phyloP scores from a whole-genome alignment of 1,140 invertebrate genomes.

The Propsilocerus akamusi region DNA sequence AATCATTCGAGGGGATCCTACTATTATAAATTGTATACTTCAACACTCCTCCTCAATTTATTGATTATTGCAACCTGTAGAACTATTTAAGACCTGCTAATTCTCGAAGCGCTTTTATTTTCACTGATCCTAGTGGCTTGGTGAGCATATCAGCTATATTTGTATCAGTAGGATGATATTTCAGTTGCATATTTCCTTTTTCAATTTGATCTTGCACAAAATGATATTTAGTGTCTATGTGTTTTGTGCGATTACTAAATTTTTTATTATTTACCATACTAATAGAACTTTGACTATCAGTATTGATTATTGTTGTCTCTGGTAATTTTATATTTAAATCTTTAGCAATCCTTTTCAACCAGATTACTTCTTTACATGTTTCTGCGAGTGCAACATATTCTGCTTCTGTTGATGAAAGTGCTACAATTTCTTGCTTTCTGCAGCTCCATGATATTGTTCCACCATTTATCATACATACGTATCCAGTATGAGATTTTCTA shows the following conservation, averaged over 20 bases:
- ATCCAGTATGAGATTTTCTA: conserved; percentile 11
- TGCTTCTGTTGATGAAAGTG: conserved; percentile 12
- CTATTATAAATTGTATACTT: too few relatives aligned
- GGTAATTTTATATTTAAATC: not conserved
- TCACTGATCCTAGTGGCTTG: conserved; percentile 8
- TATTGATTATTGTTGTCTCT: conserved; percentile 7
- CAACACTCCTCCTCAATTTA: too few relatives aligned
- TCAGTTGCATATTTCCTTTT: conserved; percentile 8
- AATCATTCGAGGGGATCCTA: too few relatives aligned
- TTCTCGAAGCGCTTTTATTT: not conserved
- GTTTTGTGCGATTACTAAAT: conserved; percentile 14
- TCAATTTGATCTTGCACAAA: conserved; percentile 14
- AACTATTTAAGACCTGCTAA: not conserved
- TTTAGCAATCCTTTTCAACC: conserved; percentile 8
- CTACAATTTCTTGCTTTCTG: conserved; percentile 11
- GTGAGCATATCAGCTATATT: conserved; percentile 12
- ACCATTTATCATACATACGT: conserved; percentile 9
- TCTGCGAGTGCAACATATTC: conserved; percentile 10
- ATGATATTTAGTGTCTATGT: conserved; percentile 15
- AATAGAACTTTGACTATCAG: conserved; percentile 13
- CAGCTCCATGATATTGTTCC: conserved; percentile 9
- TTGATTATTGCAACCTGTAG: too few relatives aligned
- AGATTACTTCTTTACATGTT: conserved; percentile 9
- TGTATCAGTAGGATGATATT: conserved; percentile 9
- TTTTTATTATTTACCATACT: conserved; percentile 10